phyloP scores from a whole-genome alignment of 2,888 invertebrate species.

The Cotesia congregata region DNA sequence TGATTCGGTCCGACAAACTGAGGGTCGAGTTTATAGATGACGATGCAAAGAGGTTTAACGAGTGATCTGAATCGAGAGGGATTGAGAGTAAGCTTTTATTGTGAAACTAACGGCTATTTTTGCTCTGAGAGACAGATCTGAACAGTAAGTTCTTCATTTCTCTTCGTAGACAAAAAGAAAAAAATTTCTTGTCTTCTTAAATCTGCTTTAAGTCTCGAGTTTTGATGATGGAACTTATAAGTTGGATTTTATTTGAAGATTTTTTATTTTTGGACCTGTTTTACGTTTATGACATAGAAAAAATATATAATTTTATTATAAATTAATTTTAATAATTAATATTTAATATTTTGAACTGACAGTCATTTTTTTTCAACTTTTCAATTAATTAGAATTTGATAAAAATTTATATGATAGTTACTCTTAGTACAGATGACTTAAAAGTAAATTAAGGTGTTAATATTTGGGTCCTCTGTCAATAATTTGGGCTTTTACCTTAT shows the following conservation, averaged over 20 bases:
- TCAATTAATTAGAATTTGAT: too few relatives aligned
- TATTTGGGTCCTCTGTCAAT: too few relatives aligned
- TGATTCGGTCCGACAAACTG: background rate
- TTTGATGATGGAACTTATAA: background rate
- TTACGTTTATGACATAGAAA: background rate
- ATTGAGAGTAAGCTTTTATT: background rate
- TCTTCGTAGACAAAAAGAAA: background rate
- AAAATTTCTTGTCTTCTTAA: background rate
- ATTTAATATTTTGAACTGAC: too few relatives aligned
- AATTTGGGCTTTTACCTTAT: too few relatives aligned
- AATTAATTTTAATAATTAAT: background rate
- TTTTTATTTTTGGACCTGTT: background rate
- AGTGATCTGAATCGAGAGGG: background rate
- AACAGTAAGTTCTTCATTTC: background rate
- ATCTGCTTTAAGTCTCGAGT: background rate
- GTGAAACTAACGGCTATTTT: background rate
- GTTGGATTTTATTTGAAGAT: background rate
- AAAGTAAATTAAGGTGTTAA: too few relatives aligned
- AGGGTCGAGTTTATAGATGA: background rate
- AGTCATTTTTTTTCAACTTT: too few relatives aligned
- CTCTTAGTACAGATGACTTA: too few relatives aligned
- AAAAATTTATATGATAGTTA: too few relatives aligned
- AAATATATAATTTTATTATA: background rate
- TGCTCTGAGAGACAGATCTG: background rate
- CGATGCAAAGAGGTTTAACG: background rate